phyloP scores from a whole-genome alignment of 2,113 vertebrate species.

The Rhinoderma darwinii region DNA sequence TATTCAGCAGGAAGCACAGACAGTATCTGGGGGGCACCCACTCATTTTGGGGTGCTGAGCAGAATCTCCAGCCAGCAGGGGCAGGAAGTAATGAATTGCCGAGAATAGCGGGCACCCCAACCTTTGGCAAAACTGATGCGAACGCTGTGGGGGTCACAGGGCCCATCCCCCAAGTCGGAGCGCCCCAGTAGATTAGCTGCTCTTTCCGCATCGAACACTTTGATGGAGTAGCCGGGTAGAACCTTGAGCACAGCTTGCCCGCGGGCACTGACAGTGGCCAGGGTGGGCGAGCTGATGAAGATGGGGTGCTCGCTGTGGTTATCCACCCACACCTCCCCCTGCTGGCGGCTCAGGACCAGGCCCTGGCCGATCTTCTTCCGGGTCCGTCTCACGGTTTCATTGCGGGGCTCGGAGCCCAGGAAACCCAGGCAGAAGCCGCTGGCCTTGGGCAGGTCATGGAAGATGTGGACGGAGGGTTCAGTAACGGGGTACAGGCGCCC shows the following conservation, averaged over 20 bases:
- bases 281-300: conserved; percentile 68
- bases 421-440: conserved; percentile 70
- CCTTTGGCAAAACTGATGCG: conserved; percentile 73
- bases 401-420: conserved; percentile 45
- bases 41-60: conserved; percentile 53
- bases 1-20: background rate
- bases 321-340: conserved; percentile 60
- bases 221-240: conserved; percentile 66
- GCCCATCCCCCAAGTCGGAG: conserved; percentile 54
- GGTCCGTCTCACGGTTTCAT: conserved; percentile 45
- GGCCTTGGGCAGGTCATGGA: conserved; percentile 64
- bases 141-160: conserved; percentile 65
- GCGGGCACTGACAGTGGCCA: background rate
- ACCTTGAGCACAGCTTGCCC: conserved; percentile 63
- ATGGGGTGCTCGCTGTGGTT: conserved; percentile 71
- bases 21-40: background rate
- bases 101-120: conserved; percentile 71
- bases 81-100: conserved; percentile 71
- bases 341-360: conserved; percentile 68
- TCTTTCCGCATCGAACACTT: conserved; percentile 66
- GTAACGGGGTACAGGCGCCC: conserved; percentile 66
- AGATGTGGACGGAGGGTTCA: conserved; percentile 63
- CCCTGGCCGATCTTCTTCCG: conserved; percentile 67
- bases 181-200: accelerated
- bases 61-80: conserved; percentile 73